Evolutionary conservation across 2,888 invertebrate species (phyloP).

Genomic region (Glyphotaelius pellucidus): DNA sequence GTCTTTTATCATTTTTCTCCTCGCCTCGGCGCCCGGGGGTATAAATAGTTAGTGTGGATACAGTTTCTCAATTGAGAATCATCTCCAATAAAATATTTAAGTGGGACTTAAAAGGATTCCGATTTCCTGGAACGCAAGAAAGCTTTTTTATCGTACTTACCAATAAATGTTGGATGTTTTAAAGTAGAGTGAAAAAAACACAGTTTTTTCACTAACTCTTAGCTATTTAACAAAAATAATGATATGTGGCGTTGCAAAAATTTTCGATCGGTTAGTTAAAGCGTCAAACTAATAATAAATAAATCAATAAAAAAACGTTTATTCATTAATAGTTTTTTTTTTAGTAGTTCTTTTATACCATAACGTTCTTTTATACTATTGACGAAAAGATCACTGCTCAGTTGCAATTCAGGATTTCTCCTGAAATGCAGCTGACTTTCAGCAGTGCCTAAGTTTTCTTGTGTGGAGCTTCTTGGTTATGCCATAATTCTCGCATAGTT

Average conservation of each 20-base stretch:
- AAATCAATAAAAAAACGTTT: too few species aligned
- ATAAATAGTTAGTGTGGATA: slow-evolving; percentile 34
- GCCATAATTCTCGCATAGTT: background rate
- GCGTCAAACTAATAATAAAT: too few species aligned
- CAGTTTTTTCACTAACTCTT: too few species aligned
- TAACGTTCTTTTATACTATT: too few species aligned
- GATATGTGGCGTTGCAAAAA: background rate
- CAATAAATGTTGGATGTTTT: background rate
- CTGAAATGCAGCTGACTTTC: too few species aligned
- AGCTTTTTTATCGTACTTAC: background rate
- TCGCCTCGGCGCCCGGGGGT: slow-evolving; percentile 10
- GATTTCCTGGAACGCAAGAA: background rate
- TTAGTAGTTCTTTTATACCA: too few species aligned
- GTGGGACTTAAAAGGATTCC: background rate
- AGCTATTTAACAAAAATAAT: background rate
- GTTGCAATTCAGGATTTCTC: too few species aligned
- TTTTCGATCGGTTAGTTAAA: background rate
- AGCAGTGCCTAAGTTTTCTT: too few species aligned
- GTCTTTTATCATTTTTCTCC: slow-evolving; percentile 47
- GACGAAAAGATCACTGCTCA: too few species aligned
- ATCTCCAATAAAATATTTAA: slow-evolving; percentile 15
- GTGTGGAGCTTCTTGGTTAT: too few species aligned
- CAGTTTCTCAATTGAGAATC: slow-evolving; percentile 29
- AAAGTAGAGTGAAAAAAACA: too few species aligned
- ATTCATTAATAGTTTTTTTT: too few species aligned